Evolutionary conservation across 2,888 invertebrate genomes (phyloP), one percentile per base, ranked within the genome.

Genomic region (Tenthredo livida): DNA sequence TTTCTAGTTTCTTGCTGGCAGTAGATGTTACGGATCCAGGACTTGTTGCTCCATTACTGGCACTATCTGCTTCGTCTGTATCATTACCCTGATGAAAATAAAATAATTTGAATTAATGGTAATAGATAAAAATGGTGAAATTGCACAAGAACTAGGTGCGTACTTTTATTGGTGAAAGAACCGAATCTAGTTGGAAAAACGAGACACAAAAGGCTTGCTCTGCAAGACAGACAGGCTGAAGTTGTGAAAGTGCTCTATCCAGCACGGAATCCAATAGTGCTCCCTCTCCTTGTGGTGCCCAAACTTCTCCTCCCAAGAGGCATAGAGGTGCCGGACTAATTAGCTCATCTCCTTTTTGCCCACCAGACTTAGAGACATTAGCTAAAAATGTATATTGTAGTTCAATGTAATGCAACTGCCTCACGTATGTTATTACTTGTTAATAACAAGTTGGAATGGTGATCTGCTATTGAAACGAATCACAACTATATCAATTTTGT

Each of bases 141-240:
- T 58, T 33, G 61, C 50, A 21, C 29, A 77, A 15, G 15, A 84
- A 90, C 12, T 91, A 77, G 21, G 86, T 84, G 87, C 43, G 15
- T 88, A 92, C 92, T 87, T 91, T 91, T 33, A 90, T 88, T 9
- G 92, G 91, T 3, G 92, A 89, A 17, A 92, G 88, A 70, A 92
- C 91, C 4, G 92, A 95, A 90, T 97, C 97, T 89, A 98, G 94
- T 93, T 97, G 97, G 93, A 99, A 98, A 94, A 99, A 99, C 86
- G 96, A 95, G 25, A 97, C 96, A 92, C 98, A 99, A 94, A 99
- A 99, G 88, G 98, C 97, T 94, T 99, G 99, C 93, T 99, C 99
- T 37, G 97, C 97, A 88, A 98, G 95, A 92, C 99, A 98, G 84
- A 98, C 96, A 4, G 97, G 97, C 92, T 98, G 98, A 87, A 99